Evolutionary conservation across 2,888 invertebrate genomes (phyloP).

Genomic region (Patella ulyssiponensis): DNA sequence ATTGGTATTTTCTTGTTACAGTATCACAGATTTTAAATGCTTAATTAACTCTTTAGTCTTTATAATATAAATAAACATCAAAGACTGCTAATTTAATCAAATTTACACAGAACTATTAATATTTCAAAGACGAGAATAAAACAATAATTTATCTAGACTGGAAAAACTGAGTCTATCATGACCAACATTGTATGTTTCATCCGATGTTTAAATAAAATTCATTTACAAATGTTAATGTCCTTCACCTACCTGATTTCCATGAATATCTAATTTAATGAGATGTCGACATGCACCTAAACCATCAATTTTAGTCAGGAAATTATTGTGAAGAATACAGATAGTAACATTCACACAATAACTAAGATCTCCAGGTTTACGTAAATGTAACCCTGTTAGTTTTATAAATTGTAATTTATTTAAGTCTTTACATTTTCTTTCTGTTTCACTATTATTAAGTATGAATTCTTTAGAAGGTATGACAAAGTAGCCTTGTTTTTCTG

Average conservation of each 20-base stretch:
- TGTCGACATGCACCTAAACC: constrained; percentile 61
- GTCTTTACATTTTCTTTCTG: constrained; percentile 46
- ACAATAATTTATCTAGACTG: background rate
- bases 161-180: background rate
- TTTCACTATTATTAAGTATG: constrained; percentile 51
- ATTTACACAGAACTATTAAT: no score
- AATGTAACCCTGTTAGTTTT: constrained; percentile 54
- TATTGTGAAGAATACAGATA: constrained; percentile 66
- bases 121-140: no score
- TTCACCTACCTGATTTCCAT: constrained; percentile 36
- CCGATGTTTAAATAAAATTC: background rate
- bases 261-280: constrained; percentile 68
- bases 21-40: no score
- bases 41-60: no score
- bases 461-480: constrained; percentile 53
- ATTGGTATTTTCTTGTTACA: no score
- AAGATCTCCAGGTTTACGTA: constrained; percentile 65
- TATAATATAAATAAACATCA: no score
- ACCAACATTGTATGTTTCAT: background rate
- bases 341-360: constrained; percentile 58
- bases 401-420: constrained; percentile 54
- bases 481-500: constrained; percentile 64
- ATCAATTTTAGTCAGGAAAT: constrained; percentile 67
- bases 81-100: no score
- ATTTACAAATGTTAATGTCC: background rate